Evolutionary conservation across 2,888 invertebrate species (phyloP), one percentile per base, ranked within the genome.

Genomic region (Eupithecia insigniata): DNA sequence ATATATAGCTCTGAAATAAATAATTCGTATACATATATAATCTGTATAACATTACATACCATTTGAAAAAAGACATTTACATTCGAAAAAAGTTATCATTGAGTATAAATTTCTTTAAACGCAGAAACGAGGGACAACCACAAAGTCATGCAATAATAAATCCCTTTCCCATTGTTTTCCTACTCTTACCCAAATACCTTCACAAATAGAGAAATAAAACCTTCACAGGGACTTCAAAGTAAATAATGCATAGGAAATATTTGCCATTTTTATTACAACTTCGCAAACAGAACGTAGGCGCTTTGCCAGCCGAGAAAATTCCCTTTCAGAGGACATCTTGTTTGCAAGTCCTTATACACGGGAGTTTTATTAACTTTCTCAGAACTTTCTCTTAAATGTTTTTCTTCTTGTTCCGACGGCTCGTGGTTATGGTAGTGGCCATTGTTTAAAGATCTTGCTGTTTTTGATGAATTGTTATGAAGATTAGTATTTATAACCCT

Each of bases 331-430:
- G 68, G 66, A 65, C 79, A 79, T 78, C 79, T 79, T 79, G 78
- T 79, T 79, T 71, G 77, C 72, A 77, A 77, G 76, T 76, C 76
- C 74, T 76, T 73, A 76, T 74, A 73, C 73, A 58, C 73, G 28
- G 51, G 64, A 71, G 69, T 78, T 76, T 67, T 78, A 78, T 78
- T 78, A 79, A 77, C 78, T 78, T 76, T 74, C 72, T 70, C 60
- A 28, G 14, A 78, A 78, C 74, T 78, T 77, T 71, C 69, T 46
- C 73, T 79, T 75, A 76, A 76, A 79, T 76, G 77, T 77, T 69
- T 69, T 76, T 62, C n/a, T 62, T 30, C 22, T 34, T 8, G 34
- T 62, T 3, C 5, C 5, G 22, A 62, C 6, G 62, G 62, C 62
- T 22, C 4, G n/a, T 61, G 62, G 32, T 14, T 12, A 4, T 61